phyloP scores from a whole-genome alignment of 2,888 invertebrate genomes.

The Parnassius smintheus region DNA sequence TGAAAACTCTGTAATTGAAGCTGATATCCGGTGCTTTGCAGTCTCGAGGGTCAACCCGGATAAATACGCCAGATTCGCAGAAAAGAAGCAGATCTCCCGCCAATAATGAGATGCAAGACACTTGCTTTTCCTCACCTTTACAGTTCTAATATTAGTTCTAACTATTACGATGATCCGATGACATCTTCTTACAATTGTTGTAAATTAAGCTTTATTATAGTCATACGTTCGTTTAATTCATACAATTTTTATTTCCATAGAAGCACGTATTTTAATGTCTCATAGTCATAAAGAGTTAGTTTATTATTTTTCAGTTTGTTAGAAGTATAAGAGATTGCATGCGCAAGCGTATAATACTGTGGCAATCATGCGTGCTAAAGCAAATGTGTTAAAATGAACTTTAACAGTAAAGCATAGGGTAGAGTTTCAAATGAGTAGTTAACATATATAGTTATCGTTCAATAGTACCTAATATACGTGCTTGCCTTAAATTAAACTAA shows the following conservation, averaged over 20 bases:
- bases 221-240: no score
- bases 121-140: no score
- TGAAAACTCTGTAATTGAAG: no score
- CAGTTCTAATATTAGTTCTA: background rate
- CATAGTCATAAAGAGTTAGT: background rate
- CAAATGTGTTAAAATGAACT: background rate
- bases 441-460: conserved; percentile 13
- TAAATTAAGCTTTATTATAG: no score
- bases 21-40: no score
- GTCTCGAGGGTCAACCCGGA: no score
- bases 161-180: no score
- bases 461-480: conserved; percentile 24
- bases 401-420: background rate
- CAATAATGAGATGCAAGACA: no score
- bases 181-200: no score
- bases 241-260: no score
- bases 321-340: conserved; percentile 9
- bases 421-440: background rate
- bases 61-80: no score
- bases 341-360: conserved; percentile 26
- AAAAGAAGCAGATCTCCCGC: no score
- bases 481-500: conserved; percentile 31
- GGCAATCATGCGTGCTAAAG: conserved; percentile 18
- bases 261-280: background rate
- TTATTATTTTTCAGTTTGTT: conserved; percentile 4